Percentiles rank a stretch among this genome's conserved stretches.
Evolutionary conservation across 2,888 invertebrate genomes (phyloP).

Genomic region (Urechis unicinctus): DNA sequence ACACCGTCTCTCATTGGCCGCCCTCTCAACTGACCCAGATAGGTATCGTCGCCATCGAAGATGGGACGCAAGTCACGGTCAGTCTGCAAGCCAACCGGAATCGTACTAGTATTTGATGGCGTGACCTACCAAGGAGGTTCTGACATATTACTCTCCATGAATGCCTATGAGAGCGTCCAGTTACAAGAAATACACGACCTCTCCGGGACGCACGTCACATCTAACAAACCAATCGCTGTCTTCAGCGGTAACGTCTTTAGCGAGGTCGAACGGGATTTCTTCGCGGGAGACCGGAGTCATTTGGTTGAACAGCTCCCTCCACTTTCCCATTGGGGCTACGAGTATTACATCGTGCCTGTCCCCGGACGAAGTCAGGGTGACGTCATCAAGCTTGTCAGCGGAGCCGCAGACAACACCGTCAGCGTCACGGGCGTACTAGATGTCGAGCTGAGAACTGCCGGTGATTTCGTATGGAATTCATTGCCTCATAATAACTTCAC

Average conservation of each 20-base stretch:
- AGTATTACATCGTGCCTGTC: neutral
- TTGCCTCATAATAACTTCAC: neutral
- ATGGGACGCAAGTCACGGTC: slow-evolving; percentile 3
- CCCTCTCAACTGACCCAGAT: neutral
- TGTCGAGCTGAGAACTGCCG: neutral
- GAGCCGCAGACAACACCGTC: neutral
- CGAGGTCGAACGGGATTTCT: neutral
- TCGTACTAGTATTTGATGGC: slow-evolving; percentile 1
- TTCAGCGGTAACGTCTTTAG: neutral
- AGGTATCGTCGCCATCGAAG: neutral
- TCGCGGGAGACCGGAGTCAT: neutral
- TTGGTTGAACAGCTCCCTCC: neutral
- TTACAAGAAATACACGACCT: neutral
- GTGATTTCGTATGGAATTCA: neutral
- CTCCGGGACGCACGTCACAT: neutral
- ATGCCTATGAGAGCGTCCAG: neutral
- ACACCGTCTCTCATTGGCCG: neutral
- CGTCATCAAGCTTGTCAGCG: neutral
- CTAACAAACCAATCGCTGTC: neutral
- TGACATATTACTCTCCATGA: neutral
- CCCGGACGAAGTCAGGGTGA: neutral
- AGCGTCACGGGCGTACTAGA: neutral
- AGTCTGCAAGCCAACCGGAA: neutral
- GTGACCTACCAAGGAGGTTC: neutral
- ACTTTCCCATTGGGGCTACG: neutral